Evolutionary conservation across 2,797 vertebrate species (phyloP).

Genomic region (Emydoidea blandingii): DNA sequence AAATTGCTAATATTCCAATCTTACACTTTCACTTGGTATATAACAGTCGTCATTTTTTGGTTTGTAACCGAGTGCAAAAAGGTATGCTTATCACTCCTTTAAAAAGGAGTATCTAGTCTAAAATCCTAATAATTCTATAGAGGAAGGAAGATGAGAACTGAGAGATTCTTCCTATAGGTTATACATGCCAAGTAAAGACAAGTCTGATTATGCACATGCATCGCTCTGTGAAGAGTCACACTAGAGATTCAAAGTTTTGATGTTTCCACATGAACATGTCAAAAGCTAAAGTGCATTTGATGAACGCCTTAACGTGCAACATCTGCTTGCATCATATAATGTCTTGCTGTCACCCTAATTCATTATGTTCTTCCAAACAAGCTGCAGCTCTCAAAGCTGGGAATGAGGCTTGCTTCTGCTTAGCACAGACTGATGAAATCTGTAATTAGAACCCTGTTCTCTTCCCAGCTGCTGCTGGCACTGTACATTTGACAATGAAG

Average conservation of each 20-base stretch:
- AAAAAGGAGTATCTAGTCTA: neutral
- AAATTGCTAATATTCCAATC: neutral
- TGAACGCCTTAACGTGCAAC: constrained; percentile 57
- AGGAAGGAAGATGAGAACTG: neutral
- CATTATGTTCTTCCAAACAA: constrained; percentile 69
- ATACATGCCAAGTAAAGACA: constrained; percentile 42
- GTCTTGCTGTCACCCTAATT: constrained; percentile 72
- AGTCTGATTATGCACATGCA: neutral
- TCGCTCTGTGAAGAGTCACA: constrained; percentile 45
- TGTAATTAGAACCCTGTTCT: constrained; percentile 77
- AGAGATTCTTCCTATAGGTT: neutral
- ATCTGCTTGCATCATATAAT: constrained; percentile 71
- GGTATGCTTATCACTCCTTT: neutral
- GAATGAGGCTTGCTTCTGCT: constrained; percentile 70
- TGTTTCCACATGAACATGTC: neutral
- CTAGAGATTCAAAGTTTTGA: constrained; percentile 38
- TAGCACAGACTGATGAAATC: constrained; percentile 73
- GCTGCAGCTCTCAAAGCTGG: constrained; percentile 62
- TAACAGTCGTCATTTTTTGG: neutral
- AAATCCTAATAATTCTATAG: neutral
- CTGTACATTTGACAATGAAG: constrained; percentile 71
- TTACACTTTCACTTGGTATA: neutral
- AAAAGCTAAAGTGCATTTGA: constrained; percentile 43
- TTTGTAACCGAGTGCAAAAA: neutral
- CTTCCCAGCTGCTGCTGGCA: constrained; percentile 74